phyloP scores from a whole-genome alignment of 2,113 vertebrate species.

The Marmota monax region DNA sequence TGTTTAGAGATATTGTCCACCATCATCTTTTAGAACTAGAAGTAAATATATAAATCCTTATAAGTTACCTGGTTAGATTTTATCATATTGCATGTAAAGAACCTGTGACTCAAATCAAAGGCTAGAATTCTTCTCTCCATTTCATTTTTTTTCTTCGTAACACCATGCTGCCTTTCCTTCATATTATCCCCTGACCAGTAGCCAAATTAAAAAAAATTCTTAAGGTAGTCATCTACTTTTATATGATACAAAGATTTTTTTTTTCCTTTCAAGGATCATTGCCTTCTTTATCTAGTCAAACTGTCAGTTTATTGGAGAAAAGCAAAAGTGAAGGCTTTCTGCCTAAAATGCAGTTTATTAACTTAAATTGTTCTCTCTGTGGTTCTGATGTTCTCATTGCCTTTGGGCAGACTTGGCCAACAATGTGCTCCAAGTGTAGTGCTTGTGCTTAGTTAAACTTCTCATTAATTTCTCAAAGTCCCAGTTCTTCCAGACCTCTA shows the following conservation, averaged over 20 bases:
- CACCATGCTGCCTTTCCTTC: constrained; percentile 70
- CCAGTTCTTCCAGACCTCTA: not conserved
- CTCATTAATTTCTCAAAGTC: constrained; percentile 45
- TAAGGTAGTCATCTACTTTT: constrained; percentile 52
- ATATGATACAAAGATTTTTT: constrained; percentile 45
- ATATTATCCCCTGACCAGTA: constrained; percentile 33
- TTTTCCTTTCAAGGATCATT: constrained; percentile 55
- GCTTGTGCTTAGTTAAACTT: constrained; percentile 40
- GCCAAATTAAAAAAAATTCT: constrained; percentile 53
- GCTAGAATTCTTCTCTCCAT: constrained; percentile 15
- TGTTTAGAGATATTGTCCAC: constrained; percentile 49
- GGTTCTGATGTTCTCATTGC: constrained; percentile 29
- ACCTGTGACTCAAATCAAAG: constrained; percentile 56
- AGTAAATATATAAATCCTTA: constrained; percentile 52
- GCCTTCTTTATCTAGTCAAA: constrained; percentile 56
- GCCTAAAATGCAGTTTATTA: constrained; percentile 57
- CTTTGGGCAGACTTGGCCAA: constrained; percentile 38
- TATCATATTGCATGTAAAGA: constrained; percentile 52
- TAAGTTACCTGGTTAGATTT: not conserved
- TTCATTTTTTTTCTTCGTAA: not conserved
- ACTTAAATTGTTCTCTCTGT: constrained; percentile 45
- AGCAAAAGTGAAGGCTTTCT: constrained; percentile 51
- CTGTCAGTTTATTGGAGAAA: constrained; percentile 65
- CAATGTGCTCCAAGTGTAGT: constrained; percentile 19
- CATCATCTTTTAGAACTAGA: constrained; percentile 50